Evolutionary conservation across 30 jellyfish, hydroid and myxozoan species (phyloP), one percentile per base, ranked within the genome.

Genomic region (Hydractinia symbiolongicarpus): DNA sequence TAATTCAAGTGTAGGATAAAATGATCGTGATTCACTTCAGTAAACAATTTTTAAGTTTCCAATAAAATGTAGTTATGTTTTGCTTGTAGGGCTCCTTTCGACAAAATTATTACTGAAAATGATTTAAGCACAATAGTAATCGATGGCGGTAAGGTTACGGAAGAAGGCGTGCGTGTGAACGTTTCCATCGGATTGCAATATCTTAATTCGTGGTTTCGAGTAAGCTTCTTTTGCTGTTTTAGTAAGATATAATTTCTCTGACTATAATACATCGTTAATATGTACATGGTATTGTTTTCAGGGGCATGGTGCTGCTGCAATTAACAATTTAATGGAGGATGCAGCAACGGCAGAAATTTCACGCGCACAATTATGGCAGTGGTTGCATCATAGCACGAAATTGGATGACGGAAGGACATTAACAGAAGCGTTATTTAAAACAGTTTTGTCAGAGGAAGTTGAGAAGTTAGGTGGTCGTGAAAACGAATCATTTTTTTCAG

Each of bases 301-400:
- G 97, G 97, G 97, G 6, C 79, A 86, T 55, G 97, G 97, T n/a
- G 97, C 97, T 10, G 97, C 91, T 21, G 97, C 97, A 7, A 86
- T 91, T 53, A 86, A 91, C 87, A 91, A 91, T 76, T 83, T 91
- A 53, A 91, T 91, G 97, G 97, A 91, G 54, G 97, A 91, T 78
- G 97, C 97, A 9, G 97, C 97, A 52, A 91, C 97, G 10, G 97
- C 97, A 4, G 97, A 91, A 74, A 91, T 91, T 15, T 91, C 97
- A 9, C 84, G 97, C 9, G 97, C 89, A 4, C 97, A 91, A 79
- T 56, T 91, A 17, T 91, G 97, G 97, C 97, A 90, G 50, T 90
- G 97, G 97, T 82, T 91, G 15, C 76, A 81, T 56, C 96, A 91
- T 76, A 62, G 69, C 54, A 67, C 85, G 15, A 54, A 40, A 71